Evolutionary conservation across 53 echinoderm and acorn worm species (phyloP), one percentile per base, ranked within the genome.

Genomic region (Stichopus horrens): DNA sequence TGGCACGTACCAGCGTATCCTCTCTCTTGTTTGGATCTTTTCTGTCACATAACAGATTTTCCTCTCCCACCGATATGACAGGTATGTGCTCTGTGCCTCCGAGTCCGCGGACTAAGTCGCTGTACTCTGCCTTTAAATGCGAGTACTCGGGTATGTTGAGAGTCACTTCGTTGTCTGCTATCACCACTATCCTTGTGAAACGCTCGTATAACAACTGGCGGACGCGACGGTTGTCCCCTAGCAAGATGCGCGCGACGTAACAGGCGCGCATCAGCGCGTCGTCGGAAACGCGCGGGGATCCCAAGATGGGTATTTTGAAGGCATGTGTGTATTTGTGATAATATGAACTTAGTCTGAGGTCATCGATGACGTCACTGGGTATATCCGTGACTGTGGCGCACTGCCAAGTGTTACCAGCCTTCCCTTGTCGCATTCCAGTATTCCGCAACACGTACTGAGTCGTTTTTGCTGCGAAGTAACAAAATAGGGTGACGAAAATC

Each of bases 71-170:
- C 51, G 99, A 87, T 13, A 91, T 85, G 0, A 99, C 86, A 5
- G 99, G 99, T 67, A 99, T 93, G 87, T 99, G 95, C 5, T 94
- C 88, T 10, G 99, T 99, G 51, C 93, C 96, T 7, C 93, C 93
- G 10, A 95, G 85, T 13, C 93, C 93, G 7, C 96, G 90, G 6
- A 79, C 74, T 18, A 82, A 74, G 9, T 81, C 55, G 73, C 88
- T 92, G 74, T 87, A 93, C 6, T 77, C 52, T 0, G 77, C 82
- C 1, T 88, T 89, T 14, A 92, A 85, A 21, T 92, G 92, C 2
- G 96, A 92, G 83, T 95, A 93, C 82, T 95, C 96, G 5, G 96
- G 96, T 60, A 95, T 92, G 78, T 86, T 90, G 19, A 59, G 55
- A 5, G 88, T 93, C 5, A 83, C 77, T 59, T 93, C 96, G 7